A percentile compares a stretch with the other conserved stretches of the same genome.
These are phyloP conservation scores for Fistularia commersonii DNA, from an alignment of 2,797 vertebrate species.

Conservation along the genomic window DNA sequence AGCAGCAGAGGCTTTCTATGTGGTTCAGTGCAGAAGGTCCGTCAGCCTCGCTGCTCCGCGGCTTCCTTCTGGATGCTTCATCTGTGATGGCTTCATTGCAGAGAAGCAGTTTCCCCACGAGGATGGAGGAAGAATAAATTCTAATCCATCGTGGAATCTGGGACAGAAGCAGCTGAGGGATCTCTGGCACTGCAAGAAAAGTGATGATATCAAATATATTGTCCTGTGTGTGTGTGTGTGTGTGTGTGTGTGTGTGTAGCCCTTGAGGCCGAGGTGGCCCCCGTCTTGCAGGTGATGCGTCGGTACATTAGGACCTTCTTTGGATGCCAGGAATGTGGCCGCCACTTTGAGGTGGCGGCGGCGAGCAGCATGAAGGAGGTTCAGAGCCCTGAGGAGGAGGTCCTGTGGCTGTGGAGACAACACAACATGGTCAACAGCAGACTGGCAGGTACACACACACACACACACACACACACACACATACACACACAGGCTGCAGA, in stretches of 20 bases:
- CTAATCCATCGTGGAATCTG: too few relatives aligned
- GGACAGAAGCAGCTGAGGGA: too few relatives aligned
- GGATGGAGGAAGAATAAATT: too few relatives aligned
- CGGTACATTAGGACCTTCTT: constrained; percentile 86
- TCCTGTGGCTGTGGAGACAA: constrained; percentile 91
- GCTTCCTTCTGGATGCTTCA: too few relatives aligned
- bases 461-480: neutral
- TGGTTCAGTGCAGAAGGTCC: too few relatives aligned
- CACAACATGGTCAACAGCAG: constrained; percentile 89
- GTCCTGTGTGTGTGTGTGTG: neutral
- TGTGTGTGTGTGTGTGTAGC: constrained; percentile 53
- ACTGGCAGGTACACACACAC: constrained; percentile 78
- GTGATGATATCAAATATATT: too few relatives aligned
- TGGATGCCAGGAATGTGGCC: constrained; percentile 84
- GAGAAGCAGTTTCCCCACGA: too few relatives aligned
- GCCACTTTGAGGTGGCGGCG: constrained; percentile 87
- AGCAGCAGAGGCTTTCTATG: too few relatives aligned
- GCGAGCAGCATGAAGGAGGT: constrained; percentile 72
- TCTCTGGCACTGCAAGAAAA: too few relatives aligned
- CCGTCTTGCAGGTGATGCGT: constrained; percentile 82
- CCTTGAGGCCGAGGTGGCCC: constrained; percentile 73
- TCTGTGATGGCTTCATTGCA: too few relatives aligned
- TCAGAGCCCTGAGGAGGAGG: constrained; percentile 71
- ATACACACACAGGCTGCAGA: neutral
- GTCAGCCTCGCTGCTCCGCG: too few relatives aligned